phyloP scores from a whole-genome alignment of 2,888 invertebrate genomes.

The Adineta ricciae region DNA sequence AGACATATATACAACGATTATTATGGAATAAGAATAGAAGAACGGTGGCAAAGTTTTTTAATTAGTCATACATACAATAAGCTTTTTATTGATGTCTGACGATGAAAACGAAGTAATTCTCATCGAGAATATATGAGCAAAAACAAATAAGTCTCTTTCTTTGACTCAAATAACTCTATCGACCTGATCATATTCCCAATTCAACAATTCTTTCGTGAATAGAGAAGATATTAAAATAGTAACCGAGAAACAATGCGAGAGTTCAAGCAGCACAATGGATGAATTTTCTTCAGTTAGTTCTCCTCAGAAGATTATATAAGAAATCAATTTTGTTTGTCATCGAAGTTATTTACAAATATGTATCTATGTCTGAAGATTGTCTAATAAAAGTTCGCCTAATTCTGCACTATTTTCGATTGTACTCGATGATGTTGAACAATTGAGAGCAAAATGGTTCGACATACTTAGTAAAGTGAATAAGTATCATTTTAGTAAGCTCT shows the following conservation, averaged over 20 bases:
- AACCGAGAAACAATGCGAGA: not conserved
- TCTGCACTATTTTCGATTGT: not conserved
- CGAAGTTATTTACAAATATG: too few species aligned
- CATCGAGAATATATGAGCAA: not conserved
- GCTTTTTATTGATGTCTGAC: not conserved
- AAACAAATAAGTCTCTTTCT: not conserved
- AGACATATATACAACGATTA: not conserved
- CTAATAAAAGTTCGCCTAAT: not conserved
- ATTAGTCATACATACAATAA: not conserved
- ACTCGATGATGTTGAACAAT: not conserved
- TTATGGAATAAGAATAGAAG: not conserved
- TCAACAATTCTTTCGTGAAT: not conserved
- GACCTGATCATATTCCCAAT: not conserved
- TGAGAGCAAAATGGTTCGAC: not conserved
- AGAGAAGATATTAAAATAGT: not conserved
- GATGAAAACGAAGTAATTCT: not conserved
- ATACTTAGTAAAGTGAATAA: not conserved
- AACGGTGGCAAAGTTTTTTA: not conserved
- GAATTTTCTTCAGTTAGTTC: too few species aligned
- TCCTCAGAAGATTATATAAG: too few species aligned
- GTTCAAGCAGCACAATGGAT: too few species aligned
- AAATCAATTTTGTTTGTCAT: too few species aligned
- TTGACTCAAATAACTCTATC: not conserved
- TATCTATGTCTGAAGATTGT: too few species aligned
- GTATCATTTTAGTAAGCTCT: not conserved